Base-by-base conservation (phyloP, 2,797 vertebrate species). In the Danio kyathit region DNA sequence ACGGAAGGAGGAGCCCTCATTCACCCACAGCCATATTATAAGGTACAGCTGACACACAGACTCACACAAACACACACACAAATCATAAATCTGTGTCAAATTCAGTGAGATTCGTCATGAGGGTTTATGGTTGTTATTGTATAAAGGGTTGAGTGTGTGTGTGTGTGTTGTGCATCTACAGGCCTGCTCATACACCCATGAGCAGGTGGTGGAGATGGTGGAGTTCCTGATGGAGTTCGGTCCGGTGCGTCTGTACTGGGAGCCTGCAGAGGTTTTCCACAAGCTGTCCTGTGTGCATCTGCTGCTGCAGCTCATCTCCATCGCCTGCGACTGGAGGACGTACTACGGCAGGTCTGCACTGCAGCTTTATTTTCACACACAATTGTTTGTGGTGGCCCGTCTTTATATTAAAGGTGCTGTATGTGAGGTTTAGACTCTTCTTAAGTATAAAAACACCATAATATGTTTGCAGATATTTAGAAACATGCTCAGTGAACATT, bases 201-300 rank as follows among this genome's bases (percentile, higher is more conserved):
- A 99, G 81, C 98, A 99, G 91, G 98, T 99, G 87, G 96, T 99
- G 82, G 98, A 99, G 88, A 99, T 99, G 98, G 97, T 99, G 96
- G 98, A 99, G 88, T 99, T 99, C 88, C 93, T 99, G 63, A 98
- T 99, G 17, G 97, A 98, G 85, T 98, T 96, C 1, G 96, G 97
- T 11, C 98, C 98, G 1, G 96, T 95, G 0, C 94, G 98, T 76
- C 93, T 99, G 0, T 99, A 97, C 86, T 99, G 98, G 98, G 98
- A 99, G 87, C 97, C 98, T 79, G 98, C 97, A 0, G 98, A 99
- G 88, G 96, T 99, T 85, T 99, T 99, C 88, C 97, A 99, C 88
- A 98, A 98, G 79, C 89, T 99, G 12, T 98, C 97, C 60, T 99
- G 98, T 72, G 96, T 99, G 59, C 98, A 99, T 29, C 97, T 99